Percentiles rank a stretch among this genome's conserved stretches.
These are phyloP conservation scores for Pitta sordida DNA, from an alignment of 2,113 vertebrate species.

Conservation along the genomic window DNA sequence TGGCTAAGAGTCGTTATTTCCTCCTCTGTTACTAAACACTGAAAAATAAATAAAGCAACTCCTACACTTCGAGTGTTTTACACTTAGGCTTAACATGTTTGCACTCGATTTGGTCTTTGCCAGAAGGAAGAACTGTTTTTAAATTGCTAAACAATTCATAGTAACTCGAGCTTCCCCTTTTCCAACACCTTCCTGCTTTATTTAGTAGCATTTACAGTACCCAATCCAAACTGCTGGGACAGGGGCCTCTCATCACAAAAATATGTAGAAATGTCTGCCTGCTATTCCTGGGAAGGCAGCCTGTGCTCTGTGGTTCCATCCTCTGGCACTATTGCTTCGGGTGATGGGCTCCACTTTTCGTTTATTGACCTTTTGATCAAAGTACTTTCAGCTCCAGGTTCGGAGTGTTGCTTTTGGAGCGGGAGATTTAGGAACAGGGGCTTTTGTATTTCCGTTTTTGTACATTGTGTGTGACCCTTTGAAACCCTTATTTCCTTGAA, in stretches of 20 bases:
- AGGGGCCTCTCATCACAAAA: neutral
- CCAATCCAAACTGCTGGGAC: neutral
- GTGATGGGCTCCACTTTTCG: neutral
- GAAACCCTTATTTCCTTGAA: constrained; percentile 26
- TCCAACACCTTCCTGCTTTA: neutral
- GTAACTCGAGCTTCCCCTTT: neutral
- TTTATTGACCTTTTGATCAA: neutral
- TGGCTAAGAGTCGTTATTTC: neutral
- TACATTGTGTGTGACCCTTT: neutral
- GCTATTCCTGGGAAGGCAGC: neutral
- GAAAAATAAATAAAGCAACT: neutral
- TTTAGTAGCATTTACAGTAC: neutral
- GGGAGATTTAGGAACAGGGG: neutral
- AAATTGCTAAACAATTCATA: neutral
- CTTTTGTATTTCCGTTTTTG: neutral
- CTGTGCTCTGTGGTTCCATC: neutral
- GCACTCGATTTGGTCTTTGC: neutral
- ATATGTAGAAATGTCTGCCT: neutral
- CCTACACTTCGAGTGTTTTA: neutral
- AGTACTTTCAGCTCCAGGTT: neutral
- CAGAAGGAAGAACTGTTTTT: neutral
- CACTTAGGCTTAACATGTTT: neutral
- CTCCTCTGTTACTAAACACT: neutral
- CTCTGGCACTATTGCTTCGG: neutral
- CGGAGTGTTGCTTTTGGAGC: neutral